Conservation (phyloP, 2,888 invertebrate species). For the Anarsia innoxiella region DNA sequence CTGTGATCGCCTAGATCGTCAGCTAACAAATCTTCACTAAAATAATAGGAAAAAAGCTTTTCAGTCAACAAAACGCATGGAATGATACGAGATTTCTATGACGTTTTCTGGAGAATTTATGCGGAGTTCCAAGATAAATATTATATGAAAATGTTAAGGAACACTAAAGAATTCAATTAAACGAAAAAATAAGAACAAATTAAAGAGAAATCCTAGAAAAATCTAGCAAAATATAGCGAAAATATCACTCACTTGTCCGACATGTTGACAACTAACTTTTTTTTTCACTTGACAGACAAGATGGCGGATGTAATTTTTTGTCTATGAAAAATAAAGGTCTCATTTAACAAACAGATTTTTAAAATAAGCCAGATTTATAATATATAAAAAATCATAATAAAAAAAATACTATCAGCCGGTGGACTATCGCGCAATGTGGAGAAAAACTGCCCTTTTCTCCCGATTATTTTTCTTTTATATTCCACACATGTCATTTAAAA, state of each 20-base stretch:
- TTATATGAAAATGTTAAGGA: too few species aligned
- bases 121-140: too few species aligned
- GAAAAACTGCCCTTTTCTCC: too few species aligned
- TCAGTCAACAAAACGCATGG: slow-evolving; percentile 15
- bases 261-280: slow-evolving; percentile 59
- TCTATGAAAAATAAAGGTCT: not conserved
- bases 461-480: too few species aligned
- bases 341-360: slow-evolving; percentile 8
- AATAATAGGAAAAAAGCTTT: slow-evolving; percentile 22
- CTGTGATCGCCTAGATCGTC: slow-evolving; percentile 70
- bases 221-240: slow-evolving; percentile 1
- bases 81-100: too few species aligned
- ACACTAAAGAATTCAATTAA: too few species aligned
- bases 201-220: slow-evolving; percentile 10
- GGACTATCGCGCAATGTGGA: too few species aligned
- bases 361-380: too few species aligned
- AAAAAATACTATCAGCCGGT: too few species aligned
- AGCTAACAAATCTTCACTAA: slow-evolving; percentile 67
- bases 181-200: slow-evolving; percentile 6
- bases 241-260: slow-evolving; percentile 65
- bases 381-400: too few species aligned
- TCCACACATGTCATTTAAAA: not conserved
- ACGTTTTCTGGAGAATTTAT: too few species aligned
- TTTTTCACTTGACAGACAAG: not conserved
- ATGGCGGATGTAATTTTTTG: not conserved